Base-by-base conservation (phyloP, 1,140 invertebrate species). In the Stratiolaelaps scimitus region DNA sequence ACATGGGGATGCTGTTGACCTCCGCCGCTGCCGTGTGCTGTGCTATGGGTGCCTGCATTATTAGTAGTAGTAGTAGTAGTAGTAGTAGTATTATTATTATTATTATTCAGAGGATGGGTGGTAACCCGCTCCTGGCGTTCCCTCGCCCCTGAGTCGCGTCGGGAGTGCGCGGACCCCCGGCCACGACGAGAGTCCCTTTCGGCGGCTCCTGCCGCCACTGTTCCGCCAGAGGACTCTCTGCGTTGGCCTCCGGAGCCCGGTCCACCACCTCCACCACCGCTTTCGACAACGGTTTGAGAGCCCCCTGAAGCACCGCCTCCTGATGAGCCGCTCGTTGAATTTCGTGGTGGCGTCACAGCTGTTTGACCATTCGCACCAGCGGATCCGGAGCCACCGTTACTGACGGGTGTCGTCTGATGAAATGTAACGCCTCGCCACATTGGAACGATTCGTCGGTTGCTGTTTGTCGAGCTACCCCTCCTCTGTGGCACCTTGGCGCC, bases 401-500 rank as follows among this genome's bases (percentile, higher is more conserved):
- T 40, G 10, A 40, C 34, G 34, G 34, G 34, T 40, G 34, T 40
- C 10, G 34, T 40, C 53, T 60, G 53, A 34, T 60, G 53, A 34
- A 60, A 60, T 29, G 53, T 60, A 26, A 60, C 53, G 15, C 53
- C 53, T 15, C 53, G 53, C 53, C 53, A 60, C 53, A 60, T 60
- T 26, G 53, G 53, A 15, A 60, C 53, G 26, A 60, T 60, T 34
- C 53, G 53, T 23, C 53, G 26, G 26, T 60, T 60, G 53, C 15
- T 60, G n/a, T n/a, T n/a, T 34, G 53, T 60, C 15, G 53, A 60
- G 26, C 53, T 60, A 20, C 53, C 53, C 23, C 53, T n/a, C 34
- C 53, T 60, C 53, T 60, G 53, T 5, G 53, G 53, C 26, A 60
- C 53, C 34, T 60, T 60, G 15, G 53, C 53, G 23, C 53, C 53